phyloP scores from a whole-genome alignment of 2,113 vertebrate species.

The Lepus europaeus region DNA sequence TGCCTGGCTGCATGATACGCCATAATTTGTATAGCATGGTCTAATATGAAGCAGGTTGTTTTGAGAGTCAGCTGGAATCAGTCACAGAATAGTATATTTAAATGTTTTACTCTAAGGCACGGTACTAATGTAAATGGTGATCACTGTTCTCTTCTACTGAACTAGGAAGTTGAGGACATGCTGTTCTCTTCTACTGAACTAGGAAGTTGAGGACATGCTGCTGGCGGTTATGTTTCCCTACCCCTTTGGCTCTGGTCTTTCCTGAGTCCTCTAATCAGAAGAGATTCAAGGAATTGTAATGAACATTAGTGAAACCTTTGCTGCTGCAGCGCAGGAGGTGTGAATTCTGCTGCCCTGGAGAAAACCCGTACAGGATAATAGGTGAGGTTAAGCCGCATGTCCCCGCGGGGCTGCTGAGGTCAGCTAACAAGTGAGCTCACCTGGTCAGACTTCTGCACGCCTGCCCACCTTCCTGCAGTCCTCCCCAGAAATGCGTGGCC shows the following conservation, averaged over 20 bases:
- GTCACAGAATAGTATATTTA: background rate
- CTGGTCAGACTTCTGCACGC: background rate
- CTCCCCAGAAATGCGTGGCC: background rate
- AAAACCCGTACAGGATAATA: background rate
- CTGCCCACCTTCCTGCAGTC: background rate
- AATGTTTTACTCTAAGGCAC: background rate
- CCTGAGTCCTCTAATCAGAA: slow-evolving; percentile 11
- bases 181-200: slow-evolving; percentile 42
- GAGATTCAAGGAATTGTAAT: slow-evolving; percentile 22
- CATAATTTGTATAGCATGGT: background rate
- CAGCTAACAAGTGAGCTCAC: background rate
- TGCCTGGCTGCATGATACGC: background rate
- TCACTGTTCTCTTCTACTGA: slow-evolving; percentile 42
- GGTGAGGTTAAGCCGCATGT: background rate
- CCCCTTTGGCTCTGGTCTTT: slow-evolving; percentile 20
- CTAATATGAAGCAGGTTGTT: slow-evolving; percentile 13
- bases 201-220: slow-evolving; percentile 37
- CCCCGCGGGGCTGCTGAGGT: background rate
- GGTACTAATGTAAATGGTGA: slow-evolving; percentile 33
- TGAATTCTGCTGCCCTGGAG: slow-evolving; percentile 24
- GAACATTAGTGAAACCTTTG: slow-evolving; percentile 7
- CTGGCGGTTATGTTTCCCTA: slow-evolving; percentile 12
- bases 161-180: slow-evolving; percentile 26
- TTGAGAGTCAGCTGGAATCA: slow-evolving; percentile 29
- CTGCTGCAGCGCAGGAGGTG: background rate